Base-by-base conservation (phyloP, 92 coral and sea anemone species). In the Micromussa lordhowensis region DNA sequence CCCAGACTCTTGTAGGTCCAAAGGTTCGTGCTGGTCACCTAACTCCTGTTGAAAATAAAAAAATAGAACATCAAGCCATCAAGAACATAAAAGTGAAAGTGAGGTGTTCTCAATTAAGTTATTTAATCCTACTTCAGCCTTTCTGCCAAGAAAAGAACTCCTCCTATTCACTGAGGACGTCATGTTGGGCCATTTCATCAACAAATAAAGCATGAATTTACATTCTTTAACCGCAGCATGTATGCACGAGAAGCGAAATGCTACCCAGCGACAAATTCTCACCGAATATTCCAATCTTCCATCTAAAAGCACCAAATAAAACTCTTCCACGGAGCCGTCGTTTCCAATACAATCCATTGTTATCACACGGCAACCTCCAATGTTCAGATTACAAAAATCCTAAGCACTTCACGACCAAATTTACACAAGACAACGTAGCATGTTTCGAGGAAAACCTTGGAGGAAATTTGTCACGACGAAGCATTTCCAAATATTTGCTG, bases 1-100 rank as follows among this genome's bases (percentile, higher is more conserved):
- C 2, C 98, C 98, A 38, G 98, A 95, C 83, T 95, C 98, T 73
- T 93, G 96, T 32, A 95, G 86, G 64, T 95, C 98, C 32, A 91
- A 32, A 68, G 91, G 91, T 29, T 78, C 92, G 55, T 88, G 74
- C 11, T 66, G 85, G 81, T 66, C 85, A 26, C 91, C 89, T 73
- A 89, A 88, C 93, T 85, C 90, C 71, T 75, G 22, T 11, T 1
- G 22, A 4, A 70, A 57, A 29, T 68, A 18, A 70, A 35, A 68
- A 63, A 90, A 57, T 30, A 68, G 26, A 64, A 48, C 31, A 59
- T 70, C 75, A 28, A 19, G 21, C 30, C 44, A 18, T 17, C 8
- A 30, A 15, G 6, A 28, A 34, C 24, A 21, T 14, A 32, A 71
- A 18, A 16, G n/a, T n/a, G 26, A n/a, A 18, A 32, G 4, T 9